Percentiles rank a stretch among this genome's conserved stretches.
These are phyloP conservation scores for Polydrusus tereticollis DNA, from an alignment of 2,888 invertebrate genomes.

Conservation along the genomic window DNA sequence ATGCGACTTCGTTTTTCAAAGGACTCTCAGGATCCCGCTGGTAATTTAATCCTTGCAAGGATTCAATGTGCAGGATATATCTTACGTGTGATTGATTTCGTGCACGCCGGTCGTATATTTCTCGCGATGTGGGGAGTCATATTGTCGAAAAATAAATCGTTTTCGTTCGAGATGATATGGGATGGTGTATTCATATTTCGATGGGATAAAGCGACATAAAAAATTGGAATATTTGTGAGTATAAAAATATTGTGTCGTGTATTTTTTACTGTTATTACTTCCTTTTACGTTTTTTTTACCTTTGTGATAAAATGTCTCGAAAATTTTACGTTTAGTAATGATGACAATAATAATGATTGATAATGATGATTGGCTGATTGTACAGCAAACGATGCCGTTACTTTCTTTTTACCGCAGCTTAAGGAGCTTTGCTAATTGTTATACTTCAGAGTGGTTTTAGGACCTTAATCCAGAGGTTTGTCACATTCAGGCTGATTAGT, in stretches of 20 bases:
- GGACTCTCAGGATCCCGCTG: constrained; percentile 51
- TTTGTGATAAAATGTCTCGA: neutral
- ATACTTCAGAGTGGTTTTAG: no score
- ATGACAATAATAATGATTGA: no score
- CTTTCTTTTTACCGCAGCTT: no score
- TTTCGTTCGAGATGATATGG: constrained; percentile 46
- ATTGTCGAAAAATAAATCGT: constrained; percentile 47
- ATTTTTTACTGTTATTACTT: neutral
- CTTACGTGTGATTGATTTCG: constrained; percentile 55
- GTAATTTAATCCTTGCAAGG: constrained; percentile 56
- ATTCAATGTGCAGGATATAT: constrained; percentile 54
- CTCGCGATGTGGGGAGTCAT: constrained; percentile 45
- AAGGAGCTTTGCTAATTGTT: no score
- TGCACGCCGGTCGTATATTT: constrained; percentile 45
- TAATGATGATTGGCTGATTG: no score
- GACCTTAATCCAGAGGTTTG: no score
- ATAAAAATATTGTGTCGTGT: neutral
- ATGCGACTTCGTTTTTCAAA: constrained; percentile 53
- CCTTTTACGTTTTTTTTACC: neutral
- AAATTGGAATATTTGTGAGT: constrained; percentile 19
- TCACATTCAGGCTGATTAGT: no score
- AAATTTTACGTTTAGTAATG: neutral
- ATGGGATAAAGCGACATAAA: constrained; percentile 26
- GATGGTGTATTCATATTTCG: constrained; percentile 41
- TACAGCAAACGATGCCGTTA: no score